Evolutionary conservation across 2,888 invertebrate species (phyloP).

Genomic region (Trissolcus brochymenae): DNA sequence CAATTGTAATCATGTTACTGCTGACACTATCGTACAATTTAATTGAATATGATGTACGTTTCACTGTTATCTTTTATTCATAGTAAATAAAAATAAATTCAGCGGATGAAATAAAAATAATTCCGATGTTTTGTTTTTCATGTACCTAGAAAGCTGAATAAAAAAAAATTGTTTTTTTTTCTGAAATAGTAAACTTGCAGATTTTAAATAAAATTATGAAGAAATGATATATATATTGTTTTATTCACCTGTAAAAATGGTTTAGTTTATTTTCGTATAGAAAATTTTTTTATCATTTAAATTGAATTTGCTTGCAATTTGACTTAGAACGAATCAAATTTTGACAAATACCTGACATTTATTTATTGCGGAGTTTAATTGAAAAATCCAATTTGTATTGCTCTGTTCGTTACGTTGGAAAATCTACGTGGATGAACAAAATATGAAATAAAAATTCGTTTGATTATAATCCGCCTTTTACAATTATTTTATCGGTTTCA

Average conservation of each 20-base stretch:
- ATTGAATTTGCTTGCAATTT: neutral
- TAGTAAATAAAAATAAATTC: neutral
- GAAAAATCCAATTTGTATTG: slow-evolving; percentile 3
- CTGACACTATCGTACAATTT: too few species aligned
- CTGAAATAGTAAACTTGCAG: too few species aligned
- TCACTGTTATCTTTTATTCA: slow-evolving; percentile 1
- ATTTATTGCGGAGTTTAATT: slow-evolving; percentile 7
- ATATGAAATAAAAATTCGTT: neutral
- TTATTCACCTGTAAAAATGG: too few species aligned
- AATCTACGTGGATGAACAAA: neutral
- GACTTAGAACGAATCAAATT: neutral
- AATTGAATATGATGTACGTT: neutral
- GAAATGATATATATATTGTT: too few species aligned
- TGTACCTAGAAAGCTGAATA: too few species aligned
- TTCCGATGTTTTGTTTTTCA: too few species aligned
- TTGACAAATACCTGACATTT: neutral
- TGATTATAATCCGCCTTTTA: neutral
- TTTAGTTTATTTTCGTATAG: too few species aligned
- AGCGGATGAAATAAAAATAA: too few species aligned
- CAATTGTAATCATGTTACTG: slow-evolving; percentile 4
- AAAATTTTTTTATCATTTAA: too few species aligned
- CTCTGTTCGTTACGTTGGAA: neutral
- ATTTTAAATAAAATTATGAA: too few species aligned
- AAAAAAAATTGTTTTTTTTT: too few species aligned
- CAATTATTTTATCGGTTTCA: neutral